These are phyloP conservation scores for Coelopa pilipes DNA, from an alignment of 2,888 invertebrate genomes.

Conservation along the genomic window DNA sequence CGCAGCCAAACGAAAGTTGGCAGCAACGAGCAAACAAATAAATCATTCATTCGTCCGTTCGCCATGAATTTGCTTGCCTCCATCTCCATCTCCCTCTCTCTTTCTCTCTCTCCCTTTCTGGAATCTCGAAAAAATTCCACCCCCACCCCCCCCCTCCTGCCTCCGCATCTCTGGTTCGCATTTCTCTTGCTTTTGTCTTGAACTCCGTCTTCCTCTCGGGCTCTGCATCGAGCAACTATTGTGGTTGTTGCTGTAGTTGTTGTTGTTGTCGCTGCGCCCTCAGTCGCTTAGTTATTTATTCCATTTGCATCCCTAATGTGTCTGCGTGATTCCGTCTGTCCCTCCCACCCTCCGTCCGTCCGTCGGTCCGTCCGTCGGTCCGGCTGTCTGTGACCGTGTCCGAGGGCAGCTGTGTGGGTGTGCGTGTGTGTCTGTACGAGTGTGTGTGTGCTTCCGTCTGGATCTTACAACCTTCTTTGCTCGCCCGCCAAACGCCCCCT, in stretches of 20 bases:
- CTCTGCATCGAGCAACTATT: neutral
- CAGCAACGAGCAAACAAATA: conserved; percentile 19
- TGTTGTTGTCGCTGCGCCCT: conserved; percentile 48
- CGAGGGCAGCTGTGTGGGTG: neutral
- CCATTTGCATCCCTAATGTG: conserved; percentile 58
- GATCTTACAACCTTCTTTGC: conserved; percentile 6
- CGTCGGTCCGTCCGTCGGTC: neutral
- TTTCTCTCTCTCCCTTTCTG: no score
- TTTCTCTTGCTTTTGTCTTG: neutral
- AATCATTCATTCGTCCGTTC: conserved; percentile 11
- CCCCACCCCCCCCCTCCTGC: neutral
- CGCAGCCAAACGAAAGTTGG: neutral
- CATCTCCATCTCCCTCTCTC: neutral
- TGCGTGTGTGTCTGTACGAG: no score
- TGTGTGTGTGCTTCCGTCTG: neutral
- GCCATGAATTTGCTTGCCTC: conserved; percentile 3
- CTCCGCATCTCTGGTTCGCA: neutral
- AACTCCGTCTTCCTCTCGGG: neutral
- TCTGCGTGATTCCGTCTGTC: neutral
- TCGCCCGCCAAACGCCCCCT: neutral
- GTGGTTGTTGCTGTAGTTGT: conserved; percentile 4
- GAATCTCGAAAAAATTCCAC: no score
- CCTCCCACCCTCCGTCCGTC: neutral
- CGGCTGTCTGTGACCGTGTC: neutral
- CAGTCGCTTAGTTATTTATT: conserved; percentile 58